Base-by-base conservation (phyloP, 2,888 invertebrate genomes). In the Tetramorium bicarinatum region DNA sequence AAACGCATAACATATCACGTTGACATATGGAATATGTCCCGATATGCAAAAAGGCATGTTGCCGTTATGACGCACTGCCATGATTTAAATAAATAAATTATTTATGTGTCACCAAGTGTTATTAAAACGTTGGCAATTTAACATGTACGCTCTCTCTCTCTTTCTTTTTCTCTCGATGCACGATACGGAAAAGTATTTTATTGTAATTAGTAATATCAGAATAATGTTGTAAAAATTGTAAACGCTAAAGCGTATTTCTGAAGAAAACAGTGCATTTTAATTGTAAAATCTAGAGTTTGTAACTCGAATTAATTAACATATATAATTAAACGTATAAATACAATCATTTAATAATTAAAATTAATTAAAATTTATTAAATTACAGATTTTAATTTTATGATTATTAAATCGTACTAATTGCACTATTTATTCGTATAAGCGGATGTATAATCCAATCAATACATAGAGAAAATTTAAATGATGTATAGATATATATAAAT, bases 321-420 rank as follows among this genome's bases (percentile, higher is more conserved):
- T 29, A 29, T 47, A 29, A 74, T 74, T 61, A 74, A 72, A 56
- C 56, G 25, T 76, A 41, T 76, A 52, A 67, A 67, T 76, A n/a
- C n/a, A 25, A 52, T 25, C 52, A 25, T 21, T 52, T 41, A 52
- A 52, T 52, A 52, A 76, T 25, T 38, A 38, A 67, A 76, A 41
- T 13, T 52, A 74, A 74, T 44, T 74, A n/a, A 49, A 49, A 13
- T 67, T 76, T 25, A 76, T 67, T 76, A 76, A 76, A 76, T 67
- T 41, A 18, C 11, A 18, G 49, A 64, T 64, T 76, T 56, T 49
- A 52, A 52, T 66, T 76, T 21, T 64, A 66, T 52, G 8, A 15
- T 76, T 56, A 72, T 47, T 18, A 64, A 64, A 64, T 21, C 34
- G 29, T 18, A 66, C 34, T 71, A 13, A 74, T 29, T 34, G 41